phyloP scores from a whole-genome alignment of 2,797 vertebrate species.

The Oryzias sinensis region DNA sequence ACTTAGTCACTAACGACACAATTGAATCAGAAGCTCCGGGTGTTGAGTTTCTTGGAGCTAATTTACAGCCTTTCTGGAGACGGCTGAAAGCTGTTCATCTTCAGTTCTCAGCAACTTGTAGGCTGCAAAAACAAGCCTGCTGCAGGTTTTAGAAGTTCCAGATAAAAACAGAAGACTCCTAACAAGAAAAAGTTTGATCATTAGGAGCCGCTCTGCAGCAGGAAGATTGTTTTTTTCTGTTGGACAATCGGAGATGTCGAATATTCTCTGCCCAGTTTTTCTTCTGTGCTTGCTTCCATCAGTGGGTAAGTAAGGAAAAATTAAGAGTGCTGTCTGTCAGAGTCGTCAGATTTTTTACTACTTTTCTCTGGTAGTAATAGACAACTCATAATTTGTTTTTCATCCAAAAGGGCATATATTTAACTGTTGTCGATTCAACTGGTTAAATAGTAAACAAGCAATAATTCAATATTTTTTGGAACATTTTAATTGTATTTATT shows the following conservation, averaged over 20 bases:
- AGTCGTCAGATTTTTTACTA: too few relatives aligned
- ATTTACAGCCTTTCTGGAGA: constrained; percentile 27
- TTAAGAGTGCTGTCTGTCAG: not conserved
- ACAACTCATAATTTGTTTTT: too few relatives aligned
- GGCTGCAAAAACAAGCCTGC: not conserved
- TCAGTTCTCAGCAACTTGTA: constrained; percentile 21
- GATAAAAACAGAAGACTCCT: constrained; percentile 1
- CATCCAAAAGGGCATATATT: too few relatives aligned
- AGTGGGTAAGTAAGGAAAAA: constrained; percentile 56
- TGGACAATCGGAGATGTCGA: constrained; percentile 43
- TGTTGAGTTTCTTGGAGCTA: constrained; percentile 42
- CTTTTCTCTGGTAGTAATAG: too few relatives aligned
- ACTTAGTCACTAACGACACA: constrained; percentile 20
- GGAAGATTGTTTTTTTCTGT: constrained; percentile 6
- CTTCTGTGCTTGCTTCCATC: constrained; percentile 53
- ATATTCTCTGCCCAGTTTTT: constrained; percentile 40
- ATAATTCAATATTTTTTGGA: too few relatives aligned
- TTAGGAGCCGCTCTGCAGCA: not conserved
- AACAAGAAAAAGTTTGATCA: not conserved
- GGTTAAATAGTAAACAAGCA: too few relatives aligned
- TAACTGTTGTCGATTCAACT: too few relatives aligned
- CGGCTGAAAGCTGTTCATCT: constrained; percentile 14
- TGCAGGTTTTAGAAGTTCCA: not conserved
- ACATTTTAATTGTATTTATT: too few relatives aligned
- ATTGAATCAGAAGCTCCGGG: constrained; percentile 44